phyloP scores from a whole-genome alignment of 2,113 vertebrate genomes.

The Tragelaphus buxtoni region DNA sequence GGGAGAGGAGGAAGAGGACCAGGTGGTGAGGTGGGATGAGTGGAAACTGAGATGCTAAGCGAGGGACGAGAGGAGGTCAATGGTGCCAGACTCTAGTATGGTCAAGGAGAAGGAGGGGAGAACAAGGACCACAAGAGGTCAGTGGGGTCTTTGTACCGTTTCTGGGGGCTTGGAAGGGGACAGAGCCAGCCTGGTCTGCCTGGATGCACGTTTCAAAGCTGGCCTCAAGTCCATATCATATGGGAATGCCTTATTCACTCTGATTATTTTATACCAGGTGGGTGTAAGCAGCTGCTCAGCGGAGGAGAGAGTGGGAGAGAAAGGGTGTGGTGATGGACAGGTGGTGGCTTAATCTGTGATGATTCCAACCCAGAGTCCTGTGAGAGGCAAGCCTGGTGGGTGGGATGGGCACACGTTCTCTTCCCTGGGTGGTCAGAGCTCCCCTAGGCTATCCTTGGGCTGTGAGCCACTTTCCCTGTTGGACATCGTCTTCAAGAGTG shows the following conservation, averaged over 20 bases:
- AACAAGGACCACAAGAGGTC: neutral
- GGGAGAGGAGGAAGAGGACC: neutral
- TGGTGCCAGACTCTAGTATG: neutral
- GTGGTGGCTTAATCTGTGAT: conserved; percentile 42
- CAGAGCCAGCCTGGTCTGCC: neutral
- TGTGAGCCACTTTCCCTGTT: neutral
- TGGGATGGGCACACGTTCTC: neutral
- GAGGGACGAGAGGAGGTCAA: neutral
- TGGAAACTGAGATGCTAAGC: neutral
- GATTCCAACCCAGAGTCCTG: conserved; percentile 6
- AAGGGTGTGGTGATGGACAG: conserved; percentile 61
- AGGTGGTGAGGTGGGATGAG: neutral
- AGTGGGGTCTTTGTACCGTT: neutral
- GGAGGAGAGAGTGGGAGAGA: conserved; percentile 55
- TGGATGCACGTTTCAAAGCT: conserved; percentile 34
- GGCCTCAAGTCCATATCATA: conserved; percentile 41
- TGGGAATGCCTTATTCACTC: conserved; percentile 48
- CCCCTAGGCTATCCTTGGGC: neutral
- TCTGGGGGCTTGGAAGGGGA: neutral
- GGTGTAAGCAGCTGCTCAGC: conserved; percentile 59
- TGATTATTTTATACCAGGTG: conserved; percentile 62
- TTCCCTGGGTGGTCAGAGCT: neutral
- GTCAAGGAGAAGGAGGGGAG: neutral
- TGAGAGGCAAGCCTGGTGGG: conserved; percentile 22
- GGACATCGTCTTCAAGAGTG: neutral